Evolutionary conservation across 1,140 invertebrate genomes (phyloP), one percentile per base, ranked within the genome.

Genomic region (Drosophila bocki): DNA sequence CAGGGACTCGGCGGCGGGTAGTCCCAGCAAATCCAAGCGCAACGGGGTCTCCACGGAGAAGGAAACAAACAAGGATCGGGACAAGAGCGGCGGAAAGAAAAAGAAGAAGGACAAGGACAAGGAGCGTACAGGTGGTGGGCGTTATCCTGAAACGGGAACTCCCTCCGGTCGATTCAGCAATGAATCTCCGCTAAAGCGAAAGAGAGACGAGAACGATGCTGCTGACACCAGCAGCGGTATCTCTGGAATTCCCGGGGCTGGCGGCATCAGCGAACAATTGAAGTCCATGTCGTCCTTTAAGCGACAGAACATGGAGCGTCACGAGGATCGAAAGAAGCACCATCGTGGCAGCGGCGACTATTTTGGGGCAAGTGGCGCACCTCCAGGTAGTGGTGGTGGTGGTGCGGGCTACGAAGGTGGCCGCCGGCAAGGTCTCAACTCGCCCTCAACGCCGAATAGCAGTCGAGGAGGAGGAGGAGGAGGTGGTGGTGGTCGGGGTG

Each of bases 111-210:
- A 88, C 69, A 87, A 80, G 59, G 82, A 86, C 63, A 88, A 88
- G 41, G 63, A 80, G 41, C 67, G 63, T 39, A 47, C 80, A 11
- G 60, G 2, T 57, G 62, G 32, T 37, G 35, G 57, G 37, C 60
- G 71, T 15, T 57, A 83, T 75, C 11, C 47, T 32, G 82, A 80
- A 3, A 50, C 17, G 50, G 81, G 58, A 83, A 86, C 45, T 11
- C 33, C 26, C 92, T 17, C 48, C 7, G 54, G 93, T 77, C 94
- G 93, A 29, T 94, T 93, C 74, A 87, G 91, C 90, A 94, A 93
- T 80, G 92, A 93, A 93, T 82, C 86, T 17, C 78, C 87, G 2
- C 15, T 92, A 7, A 94, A 94, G 79, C 88, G 93, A 15, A 92
- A 92, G 47, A 78, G 88, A 0, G 91, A 92, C 64, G 91, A 92